Conservation (phyloP, 2,113 vertebrate genomes). For the Cricetomys ansorgei region DNA sequence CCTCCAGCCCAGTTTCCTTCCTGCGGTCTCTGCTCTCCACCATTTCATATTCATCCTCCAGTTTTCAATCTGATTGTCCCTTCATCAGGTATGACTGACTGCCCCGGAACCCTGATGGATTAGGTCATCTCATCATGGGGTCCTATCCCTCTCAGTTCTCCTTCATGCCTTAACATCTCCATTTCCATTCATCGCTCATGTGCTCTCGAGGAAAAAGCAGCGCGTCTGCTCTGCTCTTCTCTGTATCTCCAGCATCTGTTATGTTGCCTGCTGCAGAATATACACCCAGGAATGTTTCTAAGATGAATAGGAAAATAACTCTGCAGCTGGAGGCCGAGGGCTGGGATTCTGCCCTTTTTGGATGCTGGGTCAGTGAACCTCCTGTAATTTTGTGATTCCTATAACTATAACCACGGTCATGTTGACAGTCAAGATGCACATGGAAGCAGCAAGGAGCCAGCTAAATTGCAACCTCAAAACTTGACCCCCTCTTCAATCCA, state of each 20-base stretch:
- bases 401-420: not conserved
- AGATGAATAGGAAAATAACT: not conserved
- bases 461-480: not conserved
- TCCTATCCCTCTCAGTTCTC: accelerated
- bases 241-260: not conserved
- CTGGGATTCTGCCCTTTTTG: not conserved
- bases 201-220: not conserved
- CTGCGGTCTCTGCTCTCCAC: not conserved
- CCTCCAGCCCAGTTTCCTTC: not conserved
- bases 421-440: not conserved
- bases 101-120: not conserved
- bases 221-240: not conserved
- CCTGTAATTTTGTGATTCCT: not conserved
- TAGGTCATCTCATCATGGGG: not conserved
- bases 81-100: not conserved
- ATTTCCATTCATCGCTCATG: not conserved
- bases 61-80: not conserved
- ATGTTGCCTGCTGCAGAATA: too few species aligned
- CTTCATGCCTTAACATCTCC: not conserved
- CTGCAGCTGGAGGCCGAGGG: not conserved
- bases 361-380: not conserved
- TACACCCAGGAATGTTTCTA: not conserved
- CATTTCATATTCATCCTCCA: not conserved
- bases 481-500: not conserved
- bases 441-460: not conserved